A percentile compares a stretch with the other conserved stretches of the same genome.
Evolutionary conservation across 2,113 vertebrate genomes (phyloP).

Genomic region (Equus przewalskii): DNA sequence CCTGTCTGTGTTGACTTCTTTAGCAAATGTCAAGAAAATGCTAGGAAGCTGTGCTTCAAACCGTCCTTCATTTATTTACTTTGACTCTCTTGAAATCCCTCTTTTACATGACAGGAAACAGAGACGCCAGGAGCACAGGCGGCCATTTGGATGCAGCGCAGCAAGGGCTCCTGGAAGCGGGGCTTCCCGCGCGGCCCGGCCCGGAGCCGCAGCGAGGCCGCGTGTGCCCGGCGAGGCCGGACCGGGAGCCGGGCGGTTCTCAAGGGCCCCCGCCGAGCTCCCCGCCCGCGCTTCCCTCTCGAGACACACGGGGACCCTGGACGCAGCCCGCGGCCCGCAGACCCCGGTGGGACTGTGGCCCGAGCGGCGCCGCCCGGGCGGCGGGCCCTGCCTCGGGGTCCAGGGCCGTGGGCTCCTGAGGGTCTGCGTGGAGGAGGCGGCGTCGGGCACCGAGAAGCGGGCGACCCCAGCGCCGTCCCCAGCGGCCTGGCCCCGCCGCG

Average conservation of each 20-base stretch:
- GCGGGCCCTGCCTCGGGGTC: too few relatives aligned
- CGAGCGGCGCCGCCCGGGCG: accelerated
- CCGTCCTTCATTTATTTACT: background rate
- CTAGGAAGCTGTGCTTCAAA: background rate
- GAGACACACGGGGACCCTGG: background rate
- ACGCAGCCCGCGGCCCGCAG: background rate
- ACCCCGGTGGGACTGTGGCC: background rate
- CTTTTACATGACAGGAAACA: slow-evolving; percentile 37
- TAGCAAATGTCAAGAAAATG: background rate
- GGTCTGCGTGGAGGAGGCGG: background rate
- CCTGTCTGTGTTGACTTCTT: background rate
- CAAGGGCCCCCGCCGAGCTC: too few relatives aligned
- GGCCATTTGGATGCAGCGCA: background rate
- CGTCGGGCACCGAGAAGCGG: background rate
- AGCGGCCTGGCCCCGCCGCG: too few relatives aligned
- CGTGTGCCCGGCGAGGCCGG: too few relatives aligned
- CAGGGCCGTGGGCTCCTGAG: background rate
- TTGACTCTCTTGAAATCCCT: background rate
- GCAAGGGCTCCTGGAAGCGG: background rate
- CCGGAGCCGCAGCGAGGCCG: background rate
- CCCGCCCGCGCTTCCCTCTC: background rate
- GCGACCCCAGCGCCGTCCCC: accelerated
- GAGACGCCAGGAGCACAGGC: background rate
- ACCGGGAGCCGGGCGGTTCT: background rate
- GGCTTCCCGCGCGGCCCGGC: background rate